A percentile compares a stretch with the other conserved stretches of the same genome.
These are phyloP conservation scores for Crenichthys baileyi DNA, from an alignment of 2,797 vertebrate species.

Conservation along the genomic window DNA sequence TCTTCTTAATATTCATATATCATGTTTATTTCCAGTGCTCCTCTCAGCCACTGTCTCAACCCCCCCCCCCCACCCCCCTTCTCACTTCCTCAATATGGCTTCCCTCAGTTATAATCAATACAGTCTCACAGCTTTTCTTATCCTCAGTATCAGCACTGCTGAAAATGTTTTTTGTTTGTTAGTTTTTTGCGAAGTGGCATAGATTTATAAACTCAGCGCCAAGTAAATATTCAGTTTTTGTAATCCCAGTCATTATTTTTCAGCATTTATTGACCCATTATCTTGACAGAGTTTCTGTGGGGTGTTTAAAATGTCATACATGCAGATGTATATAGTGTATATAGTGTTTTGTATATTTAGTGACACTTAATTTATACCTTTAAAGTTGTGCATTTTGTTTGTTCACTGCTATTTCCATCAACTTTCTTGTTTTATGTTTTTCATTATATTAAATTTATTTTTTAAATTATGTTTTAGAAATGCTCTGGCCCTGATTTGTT, in stretches of 20 bases:
- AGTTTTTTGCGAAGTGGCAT: no score
- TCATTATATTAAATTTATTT: no score
- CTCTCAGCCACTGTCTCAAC: slow-evolving; percentile 15
- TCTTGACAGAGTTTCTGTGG: not conserved
- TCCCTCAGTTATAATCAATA: slow-evolving; percentile 46
- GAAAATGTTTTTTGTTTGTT: not conserved
- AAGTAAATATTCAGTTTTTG: not conserved
- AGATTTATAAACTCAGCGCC: not conserved
- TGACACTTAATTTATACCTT: not conserved
- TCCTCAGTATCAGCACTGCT: slow-evolving; percentile 16
- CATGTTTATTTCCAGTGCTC: slow-evolving; percentile 26
- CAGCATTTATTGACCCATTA: not conserved
- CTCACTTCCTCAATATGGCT: slow-evolving; percentile 19
- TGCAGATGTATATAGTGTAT: not conserved
- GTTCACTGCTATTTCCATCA: not conserved
- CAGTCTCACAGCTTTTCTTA: slow-evolving; percentile 25
- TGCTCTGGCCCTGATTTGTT: not conserved
- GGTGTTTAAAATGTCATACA: not conserved
- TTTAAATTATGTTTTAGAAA: not conserved
- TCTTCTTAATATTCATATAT: slow-evolving; percentile 20
- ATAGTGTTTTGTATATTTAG: not conserved
- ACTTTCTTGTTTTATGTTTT: not conserved
- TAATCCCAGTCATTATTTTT: not conserved
- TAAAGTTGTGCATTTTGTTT: not conserved
- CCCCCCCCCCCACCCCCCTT: not conserved